phyloP scores from a whole-genome alignment of 1,140 invertebrate genomes.

The Drosophila lacertosa region DNA sequence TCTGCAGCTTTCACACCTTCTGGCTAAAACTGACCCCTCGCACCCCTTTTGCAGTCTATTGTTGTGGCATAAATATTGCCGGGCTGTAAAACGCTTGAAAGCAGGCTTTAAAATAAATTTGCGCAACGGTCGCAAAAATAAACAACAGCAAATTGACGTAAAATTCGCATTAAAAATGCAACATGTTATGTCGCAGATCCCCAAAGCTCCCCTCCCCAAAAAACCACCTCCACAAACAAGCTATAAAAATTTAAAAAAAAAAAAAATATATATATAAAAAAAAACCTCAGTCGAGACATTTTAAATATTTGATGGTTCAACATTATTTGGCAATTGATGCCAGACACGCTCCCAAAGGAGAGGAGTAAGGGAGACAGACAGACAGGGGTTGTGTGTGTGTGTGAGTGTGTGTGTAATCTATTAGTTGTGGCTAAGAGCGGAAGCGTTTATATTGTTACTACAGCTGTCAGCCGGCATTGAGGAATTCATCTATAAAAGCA shows the following conservation, averaged over 20 bases:
- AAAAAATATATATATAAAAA: too few species aligned
- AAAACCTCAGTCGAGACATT: constrained; percentile 53
- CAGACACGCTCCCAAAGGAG: constrained; percentile 22
- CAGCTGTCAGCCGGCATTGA: constrained; percentile 64
- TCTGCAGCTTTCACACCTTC: constrained; percentile 33
- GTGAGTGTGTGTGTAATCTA: constrained; percentile 28
- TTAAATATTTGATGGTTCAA: constrained; percentile 74
- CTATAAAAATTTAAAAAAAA: neutral
- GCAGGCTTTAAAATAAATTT: constrained; percentile 71
- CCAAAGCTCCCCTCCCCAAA: neutral
- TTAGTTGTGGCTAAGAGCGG: constrained; percentile 58
- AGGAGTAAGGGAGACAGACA: neutral
- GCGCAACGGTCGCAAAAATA: constrained; percentile 25
- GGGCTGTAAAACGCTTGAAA: constrained; percentile 41
- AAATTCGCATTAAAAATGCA: constrained; percentile 75
- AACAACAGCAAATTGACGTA: constrained; percentile 45
- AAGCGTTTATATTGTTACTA: constrained; percentile 48
- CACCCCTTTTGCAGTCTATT: neutral
- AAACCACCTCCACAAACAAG: neutral
- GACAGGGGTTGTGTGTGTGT: neutral
- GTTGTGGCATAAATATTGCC: constrained; percentile 33
- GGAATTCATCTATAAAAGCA: constrained; percentile 58
- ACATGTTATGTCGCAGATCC: constrained; percentile 68
- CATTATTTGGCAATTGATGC: constrained; percentile 70
- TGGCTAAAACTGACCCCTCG: neutral